phyloP scores from a whole-genome alignment of 2,888 invertebrate species.

The Calameuta filiformis region DNA sequence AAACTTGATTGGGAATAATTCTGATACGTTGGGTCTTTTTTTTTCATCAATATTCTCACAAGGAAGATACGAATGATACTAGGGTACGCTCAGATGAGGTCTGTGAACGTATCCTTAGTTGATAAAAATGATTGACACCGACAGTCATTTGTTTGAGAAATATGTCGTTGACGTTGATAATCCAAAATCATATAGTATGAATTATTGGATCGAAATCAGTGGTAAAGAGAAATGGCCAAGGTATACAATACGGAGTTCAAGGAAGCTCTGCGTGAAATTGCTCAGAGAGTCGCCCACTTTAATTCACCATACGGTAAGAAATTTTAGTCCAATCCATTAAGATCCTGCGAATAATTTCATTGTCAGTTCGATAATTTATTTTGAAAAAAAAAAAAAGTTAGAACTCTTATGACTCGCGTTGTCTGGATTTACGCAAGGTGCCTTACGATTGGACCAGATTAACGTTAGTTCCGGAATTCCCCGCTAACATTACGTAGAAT shows the following conservation, averaged over 20 bases:
- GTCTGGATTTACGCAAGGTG: not conserved
- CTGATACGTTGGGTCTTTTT: not conserved
- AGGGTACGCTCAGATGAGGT: not conserved
- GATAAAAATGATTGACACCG: not conserved
- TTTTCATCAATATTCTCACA: not conserved
- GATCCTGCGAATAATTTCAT: conserved; percentile 25
- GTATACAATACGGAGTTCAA: conserved; percentile 49
- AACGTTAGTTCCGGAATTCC: not conserved
- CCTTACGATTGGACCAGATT: not conserved
- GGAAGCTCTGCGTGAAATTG: conserved; percentile 49
- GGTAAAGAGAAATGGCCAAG: conserved; percentile 35
- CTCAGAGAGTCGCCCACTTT: conserved; percentile 40
- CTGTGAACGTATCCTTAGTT: not conserved
- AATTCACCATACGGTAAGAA: conserved; percentile 45
- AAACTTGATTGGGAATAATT: not conserved
- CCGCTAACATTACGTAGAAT: not conserved
- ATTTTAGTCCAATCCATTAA: not conserved
- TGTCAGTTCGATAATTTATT: not conserved
- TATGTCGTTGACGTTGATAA: not conserved
- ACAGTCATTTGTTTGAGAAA: not conserved
- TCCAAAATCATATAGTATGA: not conserved
- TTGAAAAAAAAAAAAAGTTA: not conserved
- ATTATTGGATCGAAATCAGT: not conserved
- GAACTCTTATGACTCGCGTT: not conserved
- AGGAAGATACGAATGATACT: not conserved